A percentile compares a stretch with the other conserved stretches of the same genome.
phyloP scores from a whole-genome alignment of 2,888 invertebrate species.

The Eupithecia abbreviata region DNA sequence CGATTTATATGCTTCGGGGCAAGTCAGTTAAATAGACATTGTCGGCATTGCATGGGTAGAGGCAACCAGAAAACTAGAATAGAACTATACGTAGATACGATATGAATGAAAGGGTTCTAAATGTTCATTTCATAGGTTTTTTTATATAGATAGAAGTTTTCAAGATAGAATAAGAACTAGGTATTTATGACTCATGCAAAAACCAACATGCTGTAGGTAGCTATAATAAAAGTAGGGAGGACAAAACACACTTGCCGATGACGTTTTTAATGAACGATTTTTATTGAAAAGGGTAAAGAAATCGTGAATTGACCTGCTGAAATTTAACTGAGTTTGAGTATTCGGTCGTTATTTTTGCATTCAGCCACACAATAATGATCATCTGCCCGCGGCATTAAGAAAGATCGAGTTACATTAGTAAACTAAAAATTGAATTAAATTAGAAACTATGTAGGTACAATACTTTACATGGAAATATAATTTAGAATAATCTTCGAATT shows the following conservation, averaged over 20 bases:
- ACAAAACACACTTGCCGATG: not conserved
- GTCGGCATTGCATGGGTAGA: slow-evolving; percentile 21
- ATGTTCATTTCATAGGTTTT: not conserved
- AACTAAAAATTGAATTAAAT: too few relatives aligned
- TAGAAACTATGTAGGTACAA: too few relatives aligned
- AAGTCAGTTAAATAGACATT: slow-evolving; percentile 19
- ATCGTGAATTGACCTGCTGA: not conserved
- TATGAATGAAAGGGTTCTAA: too few relatives aligned
- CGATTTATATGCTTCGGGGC: slow-evolving; percentile 33
- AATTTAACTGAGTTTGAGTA: not conserved
- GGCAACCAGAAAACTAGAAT: not conserved
- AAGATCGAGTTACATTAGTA: too few relatives aligned
- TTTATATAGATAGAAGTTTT: not conserved
- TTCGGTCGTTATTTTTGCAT: not conserved
- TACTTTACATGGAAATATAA: too few relatives aligned
- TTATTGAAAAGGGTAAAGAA: not conserved
- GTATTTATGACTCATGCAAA: not conserved
- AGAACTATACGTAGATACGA: too few relatives aligned
- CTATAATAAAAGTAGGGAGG: not conserved
- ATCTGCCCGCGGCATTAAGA: too few relatives aligned
- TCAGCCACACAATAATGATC: not conserved
- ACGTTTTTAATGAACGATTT: not conserved
- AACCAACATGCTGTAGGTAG: not conserved
- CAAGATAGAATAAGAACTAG: not conserved
- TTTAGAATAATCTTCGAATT: too few relatives aligned